A percentile compares a stretch with the other conserved stretches of the same genome.
phyloP scores from a whole-genome alignment of 1,140 invertebrate species.

The Anastrepha ludens region DNA sequence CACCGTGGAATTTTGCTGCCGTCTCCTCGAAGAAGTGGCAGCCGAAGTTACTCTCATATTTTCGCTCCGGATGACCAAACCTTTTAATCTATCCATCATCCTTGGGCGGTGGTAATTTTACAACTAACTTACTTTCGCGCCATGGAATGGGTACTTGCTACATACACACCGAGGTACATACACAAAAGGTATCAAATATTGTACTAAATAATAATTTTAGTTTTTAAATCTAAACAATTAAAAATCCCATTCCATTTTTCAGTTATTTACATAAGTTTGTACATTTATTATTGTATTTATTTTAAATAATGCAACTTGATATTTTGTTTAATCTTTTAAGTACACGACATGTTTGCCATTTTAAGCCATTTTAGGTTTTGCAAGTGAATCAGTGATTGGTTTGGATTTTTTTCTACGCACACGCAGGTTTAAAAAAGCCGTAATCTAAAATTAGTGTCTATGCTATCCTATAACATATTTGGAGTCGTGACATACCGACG shows the following conservation, averaged over 20 bases:
- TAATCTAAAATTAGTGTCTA: background rate
- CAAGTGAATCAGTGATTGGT: constrained; percentile 14
- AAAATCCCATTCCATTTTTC: background rate
- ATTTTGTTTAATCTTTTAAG: background rate
- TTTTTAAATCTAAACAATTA: background rate
- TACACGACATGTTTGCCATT: background rate
- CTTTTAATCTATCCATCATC: no score
- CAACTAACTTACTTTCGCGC: no score
- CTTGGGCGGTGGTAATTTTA: no score
- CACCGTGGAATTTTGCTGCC: no score
- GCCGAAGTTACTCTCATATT: no score
- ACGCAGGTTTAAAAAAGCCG: background rate
- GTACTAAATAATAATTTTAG: no score
- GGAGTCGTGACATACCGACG: background rate
- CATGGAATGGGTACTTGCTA: no score
- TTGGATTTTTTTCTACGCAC: background rate
- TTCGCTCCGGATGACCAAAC: no score
- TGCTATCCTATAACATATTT: background rate
- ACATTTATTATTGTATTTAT: constrained; percentile 43
- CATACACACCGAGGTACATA: no score
- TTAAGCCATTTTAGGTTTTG: background rate
- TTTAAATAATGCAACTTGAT: background rate
- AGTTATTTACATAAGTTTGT: constrained; percentile 46
- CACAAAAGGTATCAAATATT: no score
- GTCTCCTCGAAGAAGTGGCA: no score